Percentiles rank a stretch among this genome's conserved stretches.
Conservation (phyloP, 2,113 vertebrate genomes). For the Ariopsis seemanni region DNA sequence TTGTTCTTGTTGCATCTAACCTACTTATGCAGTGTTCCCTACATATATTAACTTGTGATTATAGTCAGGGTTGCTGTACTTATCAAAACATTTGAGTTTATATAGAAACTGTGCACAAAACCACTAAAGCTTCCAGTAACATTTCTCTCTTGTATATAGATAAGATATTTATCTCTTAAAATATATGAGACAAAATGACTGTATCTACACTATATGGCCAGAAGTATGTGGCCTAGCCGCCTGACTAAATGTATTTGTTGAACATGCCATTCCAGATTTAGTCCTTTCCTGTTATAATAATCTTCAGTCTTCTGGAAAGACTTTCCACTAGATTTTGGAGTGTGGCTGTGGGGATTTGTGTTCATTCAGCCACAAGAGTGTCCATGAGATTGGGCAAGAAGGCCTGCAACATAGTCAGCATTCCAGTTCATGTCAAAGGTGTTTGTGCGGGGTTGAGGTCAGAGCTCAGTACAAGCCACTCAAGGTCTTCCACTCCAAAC, state of each 20-base stretch:
- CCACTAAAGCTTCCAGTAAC: not conserved
- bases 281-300: not conserved
- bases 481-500: not conserved
- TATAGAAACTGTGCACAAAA: not conserved
- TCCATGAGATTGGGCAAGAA: not conserved
- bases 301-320: not conserved
- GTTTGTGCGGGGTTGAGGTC: not conserved
- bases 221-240: not conserved
- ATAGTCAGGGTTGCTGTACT: not conserved
- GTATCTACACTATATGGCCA: not conserved
- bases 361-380: not conserved
- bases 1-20: not conserved
- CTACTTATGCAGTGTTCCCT: not conserved
- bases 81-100: not conserved
- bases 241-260: not conserved
- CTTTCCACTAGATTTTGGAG: not conserved
- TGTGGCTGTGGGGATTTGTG: not conserved
- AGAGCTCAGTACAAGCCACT: not conserved
- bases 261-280: not conserved
- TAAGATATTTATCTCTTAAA: too few relatives aligned
- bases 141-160: not conserved
- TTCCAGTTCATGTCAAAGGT: not conserved
- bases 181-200: not conserved
- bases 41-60: not conserved
- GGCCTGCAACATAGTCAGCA: not conserved